Evolutionary conservation across 2,113 vertebrate species (phyloP).

Genomic region (Malurus cyaneus): DNA sequence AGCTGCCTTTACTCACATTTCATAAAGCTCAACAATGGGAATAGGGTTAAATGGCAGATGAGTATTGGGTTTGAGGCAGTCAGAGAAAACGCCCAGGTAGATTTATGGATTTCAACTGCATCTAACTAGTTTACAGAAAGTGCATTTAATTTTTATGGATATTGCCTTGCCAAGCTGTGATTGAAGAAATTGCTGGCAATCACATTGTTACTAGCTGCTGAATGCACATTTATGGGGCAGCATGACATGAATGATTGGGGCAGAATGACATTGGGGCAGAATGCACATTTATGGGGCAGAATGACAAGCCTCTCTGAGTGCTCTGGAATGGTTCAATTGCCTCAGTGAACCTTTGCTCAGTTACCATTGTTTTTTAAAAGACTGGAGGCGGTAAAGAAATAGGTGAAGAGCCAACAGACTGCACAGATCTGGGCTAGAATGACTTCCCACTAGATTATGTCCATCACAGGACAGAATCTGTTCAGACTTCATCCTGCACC

Average conservation of each 20-base stretch:
- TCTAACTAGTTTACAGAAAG: not conserved
- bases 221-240: not conserved
- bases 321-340: not conserved
- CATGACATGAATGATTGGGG: not conserved
- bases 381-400: not conserved
- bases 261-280: no score
- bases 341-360: not conserved
- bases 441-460: not conserved
- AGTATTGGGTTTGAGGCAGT: not conserved
- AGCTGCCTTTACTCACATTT: not conserved
- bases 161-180: not conserved
- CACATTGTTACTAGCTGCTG: not conserved
- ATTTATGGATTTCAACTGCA: not conserved
- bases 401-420: not conserved
- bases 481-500: not conserved
- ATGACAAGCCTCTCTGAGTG: not conserved
- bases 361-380: not conserved
- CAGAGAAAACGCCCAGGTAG: not conserved
- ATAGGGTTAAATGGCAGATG: not conserved
- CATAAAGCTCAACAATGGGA: not conserved
- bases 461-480: not conserved
- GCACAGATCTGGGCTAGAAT: not conserved
- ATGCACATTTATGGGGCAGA: not conserved
- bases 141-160: not conserved
- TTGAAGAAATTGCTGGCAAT: not conserved